Evolutionary conservation across 2,113 vertebrate species (phyloP).

Genomic region (Pyxicephalus adspersus): DNA sequence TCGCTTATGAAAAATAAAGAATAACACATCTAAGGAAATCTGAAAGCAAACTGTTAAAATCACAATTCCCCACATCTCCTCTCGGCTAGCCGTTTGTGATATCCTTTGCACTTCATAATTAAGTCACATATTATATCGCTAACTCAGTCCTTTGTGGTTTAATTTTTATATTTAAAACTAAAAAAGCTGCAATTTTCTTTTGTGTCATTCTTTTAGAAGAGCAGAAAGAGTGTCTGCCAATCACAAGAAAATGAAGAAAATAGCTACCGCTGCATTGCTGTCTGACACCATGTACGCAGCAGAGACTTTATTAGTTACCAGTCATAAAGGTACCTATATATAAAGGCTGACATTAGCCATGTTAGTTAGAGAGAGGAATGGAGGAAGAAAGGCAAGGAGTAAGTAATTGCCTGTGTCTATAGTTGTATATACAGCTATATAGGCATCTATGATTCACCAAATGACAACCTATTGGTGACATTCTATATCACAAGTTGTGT

Average conservation of each 20-base stretch:
- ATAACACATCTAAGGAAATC: slow-evolving; percentile 9
- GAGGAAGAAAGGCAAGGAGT: no score
- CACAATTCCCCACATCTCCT: background rate
- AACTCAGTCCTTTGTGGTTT: slow-evolving; percentile 18
- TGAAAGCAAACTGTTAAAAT: background rate
- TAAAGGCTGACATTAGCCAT: no score
- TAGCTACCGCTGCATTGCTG: background rate
- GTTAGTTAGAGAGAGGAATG: no score
- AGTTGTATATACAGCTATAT: no score
- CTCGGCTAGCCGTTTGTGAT: background rate
- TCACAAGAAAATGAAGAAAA: background rate
- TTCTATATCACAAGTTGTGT: no score
- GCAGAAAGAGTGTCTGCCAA: background rate
- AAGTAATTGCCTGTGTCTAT: no score
- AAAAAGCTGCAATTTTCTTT: slow-evolving; percentile 34
- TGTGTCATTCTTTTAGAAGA: background rate
- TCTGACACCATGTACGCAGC: background rate
- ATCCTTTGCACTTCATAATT: slow-evolving; percentile 1
- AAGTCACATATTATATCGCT: slow-evolving; percentile 19
- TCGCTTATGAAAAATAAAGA: slow-evolving; percentile 17
- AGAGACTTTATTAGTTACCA: background rate
- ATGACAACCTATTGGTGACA: no score
- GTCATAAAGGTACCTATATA: no score
- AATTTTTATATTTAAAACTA: slow-evolving; percentile 12
- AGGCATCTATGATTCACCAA: no score